A percentile compares a stretch with the other conserved stretches of the same genome.
These are phyloP conservation scores for Muschampia staudingeri DNA, from an alignment of 2,888 invertebrate genomes.

Conservation along the genomic window DNA sequence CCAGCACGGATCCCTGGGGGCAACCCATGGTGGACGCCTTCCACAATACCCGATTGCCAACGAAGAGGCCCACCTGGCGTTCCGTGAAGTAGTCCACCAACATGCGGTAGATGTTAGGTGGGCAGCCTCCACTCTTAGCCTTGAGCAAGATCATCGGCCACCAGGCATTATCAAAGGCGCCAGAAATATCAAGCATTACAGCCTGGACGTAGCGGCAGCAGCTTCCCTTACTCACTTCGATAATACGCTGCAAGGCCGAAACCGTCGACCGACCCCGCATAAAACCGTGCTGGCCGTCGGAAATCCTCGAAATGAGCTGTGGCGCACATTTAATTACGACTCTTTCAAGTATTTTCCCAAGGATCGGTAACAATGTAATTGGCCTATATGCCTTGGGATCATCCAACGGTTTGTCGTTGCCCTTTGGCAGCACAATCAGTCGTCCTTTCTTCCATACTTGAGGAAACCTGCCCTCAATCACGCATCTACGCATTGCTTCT, in stretches of 20 bases:
- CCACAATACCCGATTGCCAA: conserved; percentile 50
- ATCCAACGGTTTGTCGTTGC: neutral
- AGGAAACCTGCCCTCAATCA: neutral
- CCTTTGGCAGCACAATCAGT: neutral
- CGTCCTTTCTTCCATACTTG: neutral
- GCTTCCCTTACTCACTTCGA: neutral
- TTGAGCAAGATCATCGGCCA: neutral
- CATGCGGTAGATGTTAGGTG: conserved; percentile 5
- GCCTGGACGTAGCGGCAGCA: neutral
- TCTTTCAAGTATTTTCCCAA: neutral
- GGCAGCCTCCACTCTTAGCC: neutral
- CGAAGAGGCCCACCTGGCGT: neutral
- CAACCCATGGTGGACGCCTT: conserved; percentile 59
- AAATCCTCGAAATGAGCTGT: neutral
- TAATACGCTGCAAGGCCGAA: neutral
- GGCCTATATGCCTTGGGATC: neutral
- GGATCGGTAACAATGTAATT: neutral
- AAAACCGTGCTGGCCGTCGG: neutral
- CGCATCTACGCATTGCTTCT: neutral
- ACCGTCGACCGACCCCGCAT: conserved; percentile 14
- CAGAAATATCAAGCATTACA: neutral
- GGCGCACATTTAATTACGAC: neutral
- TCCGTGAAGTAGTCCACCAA: neutral
- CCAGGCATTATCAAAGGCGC: conserved; percentile 12
- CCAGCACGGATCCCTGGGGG: conserved; percentile 58